These are phyloP conservation scores for Haliaeetus leucogaster DNA, from an alignment of 2,113 vertebrate genomes.

Conservation along the genomic window DNA sequence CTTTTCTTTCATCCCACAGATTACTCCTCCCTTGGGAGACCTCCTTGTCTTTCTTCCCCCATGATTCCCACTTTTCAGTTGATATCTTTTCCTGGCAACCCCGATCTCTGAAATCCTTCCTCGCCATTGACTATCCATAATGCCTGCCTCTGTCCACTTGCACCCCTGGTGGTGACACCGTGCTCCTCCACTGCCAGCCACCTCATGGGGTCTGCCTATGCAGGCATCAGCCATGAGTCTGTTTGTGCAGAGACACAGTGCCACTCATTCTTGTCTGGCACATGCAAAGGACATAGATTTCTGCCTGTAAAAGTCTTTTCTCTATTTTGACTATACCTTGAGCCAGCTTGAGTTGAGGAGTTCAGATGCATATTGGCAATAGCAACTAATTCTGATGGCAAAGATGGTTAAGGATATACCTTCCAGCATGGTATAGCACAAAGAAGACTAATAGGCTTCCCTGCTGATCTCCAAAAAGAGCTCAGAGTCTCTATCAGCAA, in stretches of 20 bases:
- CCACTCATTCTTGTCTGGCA: not conserved
- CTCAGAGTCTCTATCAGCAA: not conserved
- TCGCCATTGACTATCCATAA: not conserved
- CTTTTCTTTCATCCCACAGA: not conserved
- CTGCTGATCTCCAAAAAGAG: not conserved
- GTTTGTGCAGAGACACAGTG: not conserved
- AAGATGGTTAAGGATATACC: not conserved
- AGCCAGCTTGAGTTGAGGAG: not conserved
- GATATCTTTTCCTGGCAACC: not conserved
- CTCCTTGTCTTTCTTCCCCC: not conserved
- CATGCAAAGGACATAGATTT: not conserved
- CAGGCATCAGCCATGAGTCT: not conserved
- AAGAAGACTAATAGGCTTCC: not conserved
- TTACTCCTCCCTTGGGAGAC: not conserved
- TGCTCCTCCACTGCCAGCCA: not conserved
- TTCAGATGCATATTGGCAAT: not conserved
- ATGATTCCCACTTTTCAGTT: not conserved
- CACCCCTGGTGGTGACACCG: accelerated
- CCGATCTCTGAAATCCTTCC: not conserved
- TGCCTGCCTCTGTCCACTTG: accelerated
- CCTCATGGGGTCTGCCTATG: not conserved
- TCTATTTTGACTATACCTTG: not conserved
- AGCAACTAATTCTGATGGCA: not conserved
- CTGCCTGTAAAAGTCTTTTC: not conserved
- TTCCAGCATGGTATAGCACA: not conserved